A percentile compares a stretch with the other conserved stretches of the same genome.
Evolutionary conservation across 2,113 vertebrate genomes (phyloP).

Genomic region (Megalops atlanticus): DNA sequence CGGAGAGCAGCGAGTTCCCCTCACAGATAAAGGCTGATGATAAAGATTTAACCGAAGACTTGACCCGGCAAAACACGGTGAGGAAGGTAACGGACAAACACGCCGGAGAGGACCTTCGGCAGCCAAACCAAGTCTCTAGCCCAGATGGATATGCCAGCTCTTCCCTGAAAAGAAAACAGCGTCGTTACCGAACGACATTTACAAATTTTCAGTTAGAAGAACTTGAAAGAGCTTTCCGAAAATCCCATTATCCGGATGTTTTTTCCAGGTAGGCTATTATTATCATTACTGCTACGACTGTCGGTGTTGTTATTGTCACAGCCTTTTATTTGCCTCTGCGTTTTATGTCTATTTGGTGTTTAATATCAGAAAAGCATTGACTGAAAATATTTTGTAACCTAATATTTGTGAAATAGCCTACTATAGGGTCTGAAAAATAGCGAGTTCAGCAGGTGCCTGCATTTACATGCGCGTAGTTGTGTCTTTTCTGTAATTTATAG

Average conservation of each 20-base stretch:
- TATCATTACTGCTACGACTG: neutral
- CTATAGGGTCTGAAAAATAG: too few relatives aligned
- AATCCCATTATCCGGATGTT: slow-evolving; percentile 66
- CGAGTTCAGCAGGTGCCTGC: too few relatives aligned
- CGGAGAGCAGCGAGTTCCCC: neutral
- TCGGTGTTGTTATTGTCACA: neutral
- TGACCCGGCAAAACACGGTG: neutral
- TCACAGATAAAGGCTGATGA: neutral
- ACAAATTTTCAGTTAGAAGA: slow-evolving; percentile 65
- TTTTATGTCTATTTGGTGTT: too few relatives aligned
- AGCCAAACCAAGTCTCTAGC: neutral
- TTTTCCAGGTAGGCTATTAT: slow-evolving; percentile 59
- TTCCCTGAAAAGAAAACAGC: slow-evolving; percentile 46
- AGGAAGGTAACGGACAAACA: neutral
- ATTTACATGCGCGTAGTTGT: too few relatives aligned
- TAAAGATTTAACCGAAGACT: neutral
- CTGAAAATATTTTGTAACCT: too few relatives aligned
- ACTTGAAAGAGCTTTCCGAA: slow-evolving; percentile 64
- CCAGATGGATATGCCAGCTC: neutral
- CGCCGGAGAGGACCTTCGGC: neutral
- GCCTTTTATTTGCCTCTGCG: neutral
- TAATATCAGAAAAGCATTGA: too few relatives aligned
- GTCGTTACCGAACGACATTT: slow-evolving; percentile 61
- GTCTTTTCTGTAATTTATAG: neutral
- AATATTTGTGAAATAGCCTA: too few relatives aligned